Percentiles rank a stretch among this genome's conserved stretches.
phyloP scores from a whole-genome alignment of 1,140 invertebrate species.

The Notospermus geniculatus region DNA sequence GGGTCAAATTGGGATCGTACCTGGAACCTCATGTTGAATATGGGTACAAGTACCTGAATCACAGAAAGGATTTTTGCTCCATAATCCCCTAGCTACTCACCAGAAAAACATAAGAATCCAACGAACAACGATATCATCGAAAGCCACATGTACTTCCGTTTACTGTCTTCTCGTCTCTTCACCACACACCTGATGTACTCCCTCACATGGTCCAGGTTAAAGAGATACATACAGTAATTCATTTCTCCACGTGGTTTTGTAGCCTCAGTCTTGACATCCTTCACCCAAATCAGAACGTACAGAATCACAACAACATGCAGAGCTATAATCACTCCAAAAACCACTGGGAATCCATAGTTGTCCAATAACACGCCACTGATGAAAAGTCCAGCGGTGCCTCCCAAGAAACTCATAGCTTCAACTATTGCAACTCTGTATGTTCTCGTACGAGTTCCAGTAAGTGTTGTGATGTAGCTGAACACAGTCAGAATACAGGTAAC shows the following conservation, averaged over 20 bases:
- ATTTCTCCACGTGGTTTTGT: background rate
- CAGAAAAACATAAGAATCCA: conserved; percentile 7
- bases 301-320: conserved; percentile 42
- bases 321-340: conserved; percentile 45
- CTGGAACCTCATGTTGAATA: no score
- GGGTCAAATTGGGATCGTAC: no score
- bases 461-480: conserved; percentile 85
- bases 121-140: conserved; percentile 30
- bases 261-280: conserved; percentile 26
- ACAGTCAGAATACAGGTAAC: conserved; percentile 86
- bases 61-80: no score
- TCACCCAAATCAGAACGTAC: conserved; percentile 52
- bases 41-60: no score
- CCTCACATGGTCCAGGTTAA: conserved; percentile 16
- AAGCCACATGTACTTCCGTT: conserved; percentile 39
- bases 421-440: conserved; percentile 80
- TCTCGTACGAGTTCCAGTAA: conserved; percentile 75
- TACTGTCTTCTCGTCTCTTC: conserved; percentile 39
- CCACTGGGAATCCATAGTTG: conserved; percentile 41
- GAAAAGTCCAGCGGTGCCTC: conserved; percentile 55
- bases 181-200: conserved; percentile 46
- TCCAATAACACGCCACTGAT: conserved; percentile 52
- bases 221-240: conserved; percentile 9
- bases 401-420: conserved; percentile 62
- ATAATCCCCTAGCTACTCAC: background rate